Evolutionary conservation across 2,113 vertebrate species (phyloP).

Genomic region (Nycticorax nycticorax): DNA sequence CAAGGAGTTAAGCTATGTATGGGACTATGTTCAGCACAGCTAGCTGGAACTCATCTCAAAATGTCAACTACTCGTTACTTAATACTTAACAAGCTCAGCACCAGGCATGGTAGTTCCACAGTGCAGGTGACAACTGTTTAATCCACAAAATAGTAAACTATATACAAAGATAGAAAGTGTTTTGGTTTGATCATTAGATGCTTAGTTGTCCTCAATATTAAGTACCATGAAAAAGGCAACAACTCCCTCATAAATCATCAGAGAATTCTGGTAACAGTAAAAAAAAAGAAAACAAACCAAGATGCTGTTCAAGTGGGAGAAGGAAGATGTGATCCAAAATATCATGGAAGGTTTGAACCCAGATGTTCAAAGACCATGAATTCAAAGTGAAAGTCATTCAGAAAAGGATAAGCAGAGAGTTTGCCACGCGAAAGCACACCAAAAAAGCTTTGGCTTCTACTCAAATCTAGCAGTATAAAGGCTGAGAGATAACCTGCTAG

Average conservation of each 20-base stretch:
- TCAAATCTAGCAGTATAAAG: background rate
- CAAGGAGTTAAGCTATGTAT: background rate
- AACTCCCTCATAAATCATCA: background rate
- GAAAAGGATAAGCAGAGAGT: background rate
- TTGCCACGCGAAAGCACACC: background rate
- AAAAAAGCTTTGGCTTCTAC: background rate
- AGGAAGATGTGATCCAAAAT: background rate
- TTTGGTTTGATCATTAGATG: background rate
- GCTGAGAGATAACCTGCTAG: background rate
- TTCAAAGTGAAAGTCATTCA: background rate
- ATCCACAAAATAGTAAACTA: background rate
- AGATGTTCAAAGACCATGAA: background rate
- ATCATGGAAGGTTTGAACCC: background rate
- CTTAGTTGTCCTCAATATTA: background rate
- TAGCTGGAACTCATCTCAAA: background rate
- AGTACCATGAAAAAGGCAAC: background rate
- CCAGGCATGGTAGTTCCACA: background rate
- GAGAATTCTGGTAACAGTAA: background rate
- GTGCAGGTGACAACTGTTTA: background rate
- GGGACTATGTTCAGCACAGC: background rate
- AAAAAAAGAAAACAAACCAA: background rate
- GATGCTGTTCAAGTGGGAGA: background rate
- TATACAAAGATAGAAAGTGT: background rate
- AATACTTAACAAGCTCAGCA: background rate
- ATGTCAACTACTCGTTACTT: background rate